Evolutionary conservation across 2,113 vertebrate species (phyloP).

Genomic region (Toxotes chatareus): DNA sequence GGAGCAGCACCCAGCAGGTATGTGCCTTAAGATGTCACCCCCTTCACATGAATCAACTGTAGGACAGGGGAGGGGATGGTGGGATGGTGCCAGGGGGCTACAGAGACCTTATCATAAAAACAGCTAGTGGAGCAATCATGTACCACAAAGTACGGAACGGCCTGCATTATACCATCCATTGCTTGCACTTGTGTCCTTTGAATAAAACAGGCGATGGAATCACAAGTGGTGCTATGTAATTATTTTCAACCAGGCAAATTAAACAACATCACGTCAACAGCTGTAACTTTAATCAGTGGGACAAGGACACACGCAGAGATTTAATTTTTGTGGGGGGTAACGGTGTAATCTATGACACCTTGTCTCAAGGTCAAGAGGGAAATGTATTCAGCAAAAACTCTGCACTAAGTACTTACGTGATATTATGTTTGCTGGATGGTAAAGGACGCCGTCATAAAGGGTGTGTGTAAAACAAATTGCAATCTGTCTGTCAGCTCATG

Average conservation of each 20-base stretch:
- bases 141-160: constrained; percentile 26
- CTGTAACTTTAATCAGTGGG: constrained; percentile 73
- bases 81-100: constrained; percentile 53
- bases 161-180: constrained; percentile 21
- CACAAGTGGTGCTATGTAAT: constrained; percentile 48
- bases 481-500: constrained; percentile 76
- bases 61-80: constrained; percentile 21
- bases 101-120: constrained; percentile 63
- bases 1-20: constrained; percentile 62
- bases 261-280: constrained; percentile 66
- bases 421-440: constrained; percentile 62
- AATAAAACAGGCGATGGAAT: constrained; percentile 46
- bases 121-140: constrained; percentile 48
- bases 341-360: constrained; percentile 56
- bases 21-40: constrained; percentile 64
- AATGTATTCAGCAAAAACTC: constrained; percentile 65
- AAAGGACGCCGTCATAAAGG: constrained; percentile 72
- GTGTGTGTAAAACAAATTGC: constrained; percentile 76
- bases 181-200: constrained; percentile 55
- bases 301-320: constrained; percentile 62
- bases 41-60: constrained; percentile 65
- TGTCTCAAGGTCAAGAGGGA: constrained; percentile 73
- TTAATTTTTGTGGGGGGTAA: constrained; percentile 62
- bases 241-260: constrained; percentile 65
- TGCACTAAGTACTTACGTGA: constrained; percentile 62